phyloP scores from a whole-genome alignment of 2,797 vertebrate species.

The Tiaroga cobitis region DNA sequence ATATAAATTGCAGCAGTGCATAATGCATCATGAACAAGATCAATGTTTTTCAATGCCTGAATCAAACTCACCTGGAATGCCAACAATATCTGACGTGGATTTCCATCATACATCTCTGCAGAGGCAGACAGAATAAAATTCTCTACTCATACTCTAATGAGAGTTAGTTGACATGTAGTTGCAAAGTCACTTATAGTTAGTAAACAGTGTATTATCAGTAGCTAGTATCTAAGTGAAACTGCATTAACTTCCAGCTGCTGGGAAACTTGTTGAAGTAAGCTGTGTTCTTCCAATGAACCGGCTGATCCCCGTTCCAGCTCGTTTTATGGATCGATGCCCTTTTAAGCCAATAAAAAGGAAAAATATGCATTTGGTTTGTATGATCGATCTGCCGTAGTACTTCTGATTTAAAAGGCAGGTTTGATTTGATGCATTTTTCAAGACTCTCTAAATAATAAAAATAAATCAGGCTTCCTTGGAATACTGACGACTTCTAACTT shows the following conservation, averaged over 20 bases:
- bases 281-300: background rate
- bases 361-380: background rate
- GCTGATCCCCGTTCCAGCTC: background rate
- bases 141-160: background rate
- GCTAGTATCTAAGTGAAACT: background rate
- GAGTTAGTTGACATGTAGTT: background rate
- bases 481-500: background rate
- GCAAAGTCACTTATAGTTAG: background rate
- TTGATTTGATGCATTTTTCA: constrained; percentile 20
- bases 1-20: background rate
- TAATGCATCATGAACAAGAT: background rate
- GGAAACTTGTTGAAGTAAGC: background rate
- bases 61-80: background rate
- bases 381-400: background rate
- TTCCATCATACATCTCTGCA: background rate
- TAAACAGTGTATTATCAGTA: no score
- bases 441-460: constrained; percentile 3
- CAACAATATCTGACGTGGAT: background rate
- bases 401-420: background rate
- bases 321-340: background rate
- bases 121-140: background rate
- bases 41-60: background rate
- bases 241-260: background rate
- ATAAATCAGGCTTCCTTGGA: background rate
- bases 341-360: background rate